Evolutionary conservation across 1,140 invertebrate species (phyloP).

Genomic region (Drosophila seguyi): DNA sequence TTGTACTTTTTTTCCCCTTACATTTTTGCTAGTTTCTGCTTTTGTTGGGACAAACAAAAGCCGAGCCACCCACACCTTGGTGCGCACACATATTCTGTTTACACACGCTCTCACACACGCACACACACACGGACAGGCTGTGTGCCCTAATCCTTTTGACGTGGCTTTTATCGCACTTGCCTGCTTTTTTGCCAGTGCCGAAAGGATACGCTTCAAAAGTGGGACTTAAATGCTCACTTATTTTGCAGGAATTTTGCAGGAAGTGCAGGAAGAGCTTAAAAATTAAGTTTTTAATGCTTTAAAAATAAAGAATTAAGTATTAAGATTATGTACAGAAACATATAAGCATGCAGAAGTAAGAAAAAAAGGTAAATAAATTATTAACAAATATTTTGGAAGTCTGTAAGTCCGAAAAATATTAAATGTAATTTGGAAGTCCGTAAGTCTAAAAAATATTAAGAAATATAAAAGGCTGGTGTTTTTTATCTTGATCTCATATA

Average conservation of each 20-base stretch:
- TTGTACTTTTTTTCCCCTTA: conserved; percentile 12
- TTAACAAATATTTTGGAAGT: no score
- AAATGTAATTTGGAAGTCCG: no score
- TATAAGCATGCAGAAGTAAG: neutral
- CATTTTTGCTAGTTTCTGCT: conserved; percentile 48
- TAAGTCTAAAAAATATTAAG: no score
- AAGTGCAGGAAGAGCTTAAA: neutral
- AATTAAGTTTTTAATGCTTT: neutral
- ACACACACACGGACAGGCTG: conserved; percentile 1
- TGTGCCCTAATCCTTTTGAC: conserved; percentile 75
- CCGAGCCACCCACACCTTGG: conserved; percentile 62
- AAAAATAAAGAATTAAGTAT: neutral
- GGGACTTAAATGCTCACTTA: conserved; percentile 19
- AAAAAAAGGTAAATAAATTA: neutral
- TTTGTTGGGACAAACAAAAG: conserved; percentile 79
- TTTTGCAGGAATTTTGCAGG: neutral
- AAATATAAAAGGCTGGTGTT: no score
- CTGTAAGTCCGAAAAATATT: no score
- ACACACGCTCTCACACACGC: conserved; percentile 33
- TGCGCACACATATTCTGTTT: conserved; percentile 62
- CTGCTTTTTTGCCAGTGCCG: conserved; percentile 36
- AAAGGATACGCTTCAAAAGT: conserved; percentile 31
- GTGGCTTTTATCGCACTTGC: conserved; percentile 79
- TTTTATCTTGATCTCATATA: no score
- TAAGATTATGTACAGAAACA: neutral